phyloP scores from a whole-genome alignment of 2,797 vertebrate species.

The Toxotes lorentzi region DNA sequence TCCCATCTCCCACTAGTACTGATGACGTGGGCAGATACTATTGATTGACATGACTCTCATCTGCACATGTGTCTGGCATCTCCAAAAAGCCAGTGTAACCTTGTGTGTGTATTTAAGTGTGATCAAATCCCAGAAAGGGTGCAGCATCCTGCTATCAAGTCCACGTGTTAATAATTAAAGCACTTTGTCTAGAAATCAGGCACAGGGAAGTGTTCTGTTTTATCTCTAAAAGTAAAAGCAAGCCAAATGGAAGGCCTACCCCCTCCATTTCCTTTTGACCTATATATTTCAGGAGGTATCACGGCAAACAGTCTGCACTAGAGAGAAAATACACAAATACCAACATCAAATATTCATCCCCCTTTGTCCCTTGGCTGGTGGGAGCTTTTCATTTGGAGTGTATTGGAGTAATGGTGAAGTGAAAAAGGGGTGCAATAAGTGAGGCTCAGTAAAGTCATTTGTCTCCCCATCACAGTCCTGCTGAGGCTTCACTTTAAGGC shows the following conservation, averaged over 20 bases:
- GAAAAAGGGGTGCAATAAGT: conserved; percentile 47
- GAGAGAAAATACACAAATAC: conserved; percentile 64
- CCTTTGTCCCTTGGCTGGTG: conserved; percentile 44
- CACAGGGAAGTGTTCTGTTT: conserved; percentile 51
- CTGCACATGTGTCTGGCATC: conserved; percentile 12
- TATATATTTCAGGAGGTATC: conserved; percentile 68
- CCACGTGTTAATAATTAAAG: conserved; percentile 75
- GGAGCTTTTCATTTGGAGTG: conserved; percentile 51
- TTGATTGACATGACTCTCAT: conserved; percentile 42
- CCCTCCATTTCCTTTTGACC: conserved; percentile 65
- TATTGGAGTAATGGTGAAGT: conserved; percentile 39
- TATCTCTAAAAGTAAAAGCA: conserved; percentile 59
- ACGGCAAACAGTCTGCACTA: conserved; percentile 35
- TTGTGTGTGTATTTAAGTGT: conserved; percentile 7
- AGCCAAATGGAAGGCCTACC: conserved; percentile 43
- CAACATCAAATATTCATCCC: conserved; percentile 75
- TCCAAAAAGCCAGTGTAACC: conserved; percentile 19
- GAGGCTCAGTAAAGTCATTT: conserved; percentile 39
- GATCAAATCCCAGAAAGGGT: conserved; percentile 31
- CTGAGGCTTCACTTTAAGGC: conserved; percentile 57
- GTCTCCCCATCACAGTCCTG: conserved; percentile 48
- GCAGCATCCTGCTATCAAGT: conserved; percentile 35
- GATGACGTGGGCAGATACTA: conserved; percentile 38
- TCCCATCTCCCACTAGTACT: conserved; percentile 13
- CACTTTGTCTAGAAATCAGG: conserved; percentile 62